Evolutionary conservation across 2,797 vertebrate genomes (phyloP).

Genomic region (Labeo calbasu): DNA sequence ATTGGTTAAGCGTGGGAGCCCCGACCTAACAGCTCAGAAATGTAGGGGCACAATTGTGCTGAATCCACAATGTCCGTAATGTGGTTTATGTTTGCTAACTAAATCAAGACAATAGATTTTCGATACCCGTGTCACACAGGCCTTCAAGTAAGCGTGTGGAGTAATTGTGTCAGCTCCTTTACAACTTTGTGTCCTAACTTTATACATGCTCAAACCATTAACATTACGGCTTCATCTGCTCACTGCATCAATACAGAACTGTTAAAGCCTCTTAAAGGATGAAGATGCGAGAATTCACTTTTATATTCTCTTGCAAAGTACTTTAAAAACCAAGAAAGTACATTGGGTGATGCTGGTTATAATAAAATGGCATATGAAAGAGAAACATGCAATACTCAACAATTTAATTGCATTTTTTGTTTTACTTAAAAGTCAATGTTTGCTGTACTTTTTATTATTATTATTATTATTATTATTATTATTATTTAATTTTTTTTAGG

Average conservation of each 20-base stretch:
- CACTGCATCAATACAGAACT: not conserved
- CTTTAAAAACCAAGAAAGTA: not conserved
- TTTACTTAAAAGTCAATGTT: no score
- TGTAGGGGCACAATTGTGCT: constrained; percentile 13
- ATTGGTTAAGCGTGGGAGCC: not conserved
- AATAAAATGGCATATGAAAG: not conserved
- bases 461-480: no score
- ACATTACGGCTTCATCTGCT: not conserved
- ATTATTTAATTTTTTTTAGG: not conserved
- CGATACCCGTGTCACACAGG: not conserved
- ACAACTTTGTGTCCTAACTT: not conserved
- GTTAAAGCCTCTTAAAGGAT: not conserved
- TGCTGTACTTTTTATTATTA: no score
- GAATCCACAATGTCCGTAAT: constrained; percentile 4
- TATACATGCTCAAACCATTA: not conserved
- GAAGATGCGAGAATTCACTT: not conserved
- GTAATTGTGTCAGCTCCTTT: constrained; percentile 28
- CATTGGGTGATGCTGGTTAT: not conserved
- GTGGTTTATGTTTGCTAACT: constrained; percentile 18
- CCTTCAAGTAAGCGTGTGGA: not conserved
- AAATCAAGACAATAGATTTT: constrained; percentile 28
- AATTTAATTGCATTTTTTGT: not conserved
- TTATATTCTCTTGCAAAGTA: not conserved
- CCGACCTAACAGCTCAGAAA: not conserved
- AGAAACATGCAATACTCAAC: not conserved